phyloP scores from a whole-genome alignment of 2,888 invertebrate species.

The Zhengitettix transpicula region DNA sequence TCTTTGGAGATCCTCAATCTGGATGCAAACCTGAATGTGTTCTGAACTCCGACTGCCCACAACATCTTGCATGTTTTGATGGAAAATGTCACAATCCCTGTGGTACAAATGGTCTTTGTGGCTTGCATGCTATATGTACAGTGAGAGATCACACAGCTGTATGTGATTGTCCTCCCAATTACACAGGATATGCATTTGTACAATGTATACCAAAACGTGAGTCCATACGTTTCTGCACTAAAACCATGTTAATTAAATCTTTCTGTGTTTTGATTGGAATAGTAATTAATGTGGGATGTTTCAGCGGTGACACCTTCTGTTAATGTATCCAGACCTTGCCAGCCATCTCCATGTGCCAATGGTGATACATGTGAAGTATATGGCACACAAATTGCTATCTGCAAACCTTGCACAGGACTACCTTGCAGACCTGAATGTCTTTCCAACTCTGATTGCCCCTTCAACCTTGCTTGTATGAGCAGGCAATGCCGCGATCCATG shows the following conservation, averaged over 20 bases:
- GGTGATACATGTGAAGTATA: constrained; percentile 50
- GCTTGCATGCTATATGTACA: constrained; percentile 61
- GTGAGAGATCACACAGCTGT: constrained; percentile 70
- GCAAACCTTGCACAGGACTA: constrained; percentile 56
- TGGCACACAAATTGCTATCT: constrained; percentile 59
- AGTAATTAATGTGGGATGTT: too few relatives aligned
- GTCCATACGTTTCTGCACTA: too few relatives aligned
- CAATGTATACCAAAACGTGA: constrained; percentile 46
- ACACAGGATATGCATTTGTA: constrained; percentile 62
- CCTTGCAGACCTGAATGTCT: constrained; percentile 71
- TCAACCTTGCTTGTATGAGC: constrained; percentile 56
- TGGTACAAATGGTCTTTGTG: constrained; percentile 38
- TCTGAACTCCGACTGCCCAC: constrained; percentile 66
- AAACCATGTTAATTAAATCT: too few relatives aligned
- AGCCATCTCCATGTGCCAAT: constrained; percentile 61
- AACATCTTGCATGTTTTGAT: constrained; percentile 57
- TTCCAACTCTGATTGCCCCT: constrained; percentile 61
- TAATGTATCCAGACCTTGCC: constrained; percentile 35
- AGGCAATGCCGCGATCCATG: constrained; percentile 63
- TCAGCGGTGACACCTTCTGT: too few relatives aligned
- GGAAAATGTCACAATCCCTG: constrained; percentile 22
- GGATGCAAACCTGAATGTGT: constrained; percentile 52
- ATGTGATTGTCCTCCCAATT: constrained; percentile 60
- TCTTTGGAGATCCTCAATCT: constrained; percentile 55
- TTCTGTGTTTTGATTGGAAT: too few relatives aligned